Base-by-base conservation (phyloP, 2,797 vertebrate species). In the Anguilla marmorata region DNA sequence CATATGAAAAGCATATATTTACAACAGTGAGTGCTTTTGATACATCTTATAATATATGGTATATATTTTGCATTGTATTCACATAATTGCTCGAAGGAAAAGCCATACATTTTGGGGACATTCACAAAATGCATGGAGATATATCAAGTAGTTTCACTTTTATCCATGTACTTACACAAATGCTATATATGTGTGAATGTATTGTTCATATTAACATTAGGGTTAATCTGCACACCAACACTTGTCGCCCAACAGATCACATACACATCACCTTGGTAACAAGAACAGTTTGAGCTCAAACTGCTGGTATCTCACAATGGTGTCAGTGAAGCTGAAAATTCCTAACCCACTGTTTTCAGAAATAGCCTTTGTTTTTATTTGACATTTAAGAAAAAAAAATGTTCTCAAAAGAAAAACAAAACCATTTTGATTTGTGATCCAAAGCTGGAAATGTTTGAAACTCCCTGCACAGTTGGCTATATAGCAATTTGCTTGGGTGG, bases 241-340 rank as follows among this genome's bases (percentile, higher is more conserved):
- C 86, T 89, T 92, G 91, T 89, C 91, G 63, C 91, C 90, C 87
- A 90, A 90, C 45, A 91, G 84, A 87, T 91, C 86, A 90, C 60
- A 88, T 79, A 91, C 60, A 88, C 84, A 91, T 92, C 91, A 90
- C 88, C 90, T 93, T 90, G 89, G 91, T 87, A 94, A 93, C 92
- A 88, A 60, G 74, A 76, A 48, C 48, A 89, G 86, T 72, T 88
- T 85, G 84, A 85, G 66, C 76, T 76, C 66, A 85, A 85, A 76
- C 87, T 72, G 24, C 21, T 50, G 66, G 66, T 85, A 85, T 88
- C 84, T 30, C 84, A 60, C 24, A 76, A 88, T 50, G 69, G 33
- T 76, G 66, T 37, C 83, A 74, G 63, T 60, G 30, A 66, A 45
- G 58, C 80, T 58, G 66, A 85, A 74, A 54, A 84, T 85, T 88